phyloP scores from a whole-genome alignment of 2,888 invertebrate species.

The Lithophane semibrunnea region DNA sequence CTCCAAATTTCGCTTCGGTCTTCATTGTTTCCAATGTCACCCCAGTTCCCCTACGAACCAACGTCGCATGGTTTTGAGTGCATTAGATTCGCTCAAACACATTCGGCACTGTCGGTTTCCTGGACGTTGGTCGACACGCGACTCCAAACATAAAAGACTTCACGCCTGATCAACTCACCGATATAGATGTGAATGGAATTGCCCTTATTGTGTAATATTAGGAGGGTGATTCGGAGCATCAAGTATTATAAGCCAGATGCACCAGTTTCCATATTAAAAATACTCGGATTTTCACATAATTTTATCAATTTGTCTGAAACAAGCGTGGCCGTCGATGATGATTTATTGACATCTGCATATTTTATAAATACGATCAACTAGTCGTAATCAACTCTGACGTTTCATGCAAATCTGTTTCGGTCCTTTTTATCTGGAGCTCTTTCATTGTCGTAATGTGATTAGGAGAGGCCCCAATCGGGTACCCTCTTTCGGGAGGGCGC shows the following conservation, averaged over 20 bases:
- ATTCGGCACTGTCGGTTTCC: conserved; percentile 85
- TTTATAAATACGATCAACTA: conserved; percentile 73
- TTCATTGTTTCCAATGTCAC: conserved; percentile 74
- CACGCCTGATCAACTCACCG: conserved; percentile 86
- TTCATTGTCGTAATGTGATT: conserved; percentile 89
- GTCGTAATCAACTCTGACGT: conserved; percentile 86
- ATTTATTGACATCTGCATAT: conserved; percentile 77
- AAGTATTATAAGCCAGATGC: conserved; percentile 67
- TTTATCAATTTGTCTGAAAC: conserved; percentile 21
- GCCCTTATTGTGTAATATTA: conserved; percentile 86
- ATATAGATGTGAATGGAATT: conserved; percentile 89
- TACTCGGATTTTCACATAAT: conserved; percentile 27
- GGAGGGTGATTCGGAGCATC: conserved; percentile 74
- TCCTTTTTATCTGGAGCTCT: conserved; percentile 86
- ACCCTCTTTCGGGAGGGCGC: conserved; percentile 84
- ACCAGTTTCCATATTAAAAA: conserved; percentile 59
- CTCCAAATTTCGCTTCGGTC: conserved; percentile 75
- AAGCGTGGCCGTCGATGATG: conserved; percentile 67
- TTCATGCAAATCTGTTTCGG: conserved; percentile 88
- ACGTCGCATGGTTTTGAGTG: conserved; percentile 88
- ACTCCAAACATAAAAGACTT: conserved; percentile 88
- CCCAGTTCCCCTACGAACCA: conserved; percentile 70
- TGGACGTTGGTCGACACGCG: conserved; percentile 87
- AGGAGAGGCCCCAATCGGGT: conserved; percentile 81
- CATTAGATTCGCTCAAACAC: conserved; percentile 89